Base-by-base conservation (phyloP, 2,888 invertebrate species). In the Rosalia funebris region DNA sequence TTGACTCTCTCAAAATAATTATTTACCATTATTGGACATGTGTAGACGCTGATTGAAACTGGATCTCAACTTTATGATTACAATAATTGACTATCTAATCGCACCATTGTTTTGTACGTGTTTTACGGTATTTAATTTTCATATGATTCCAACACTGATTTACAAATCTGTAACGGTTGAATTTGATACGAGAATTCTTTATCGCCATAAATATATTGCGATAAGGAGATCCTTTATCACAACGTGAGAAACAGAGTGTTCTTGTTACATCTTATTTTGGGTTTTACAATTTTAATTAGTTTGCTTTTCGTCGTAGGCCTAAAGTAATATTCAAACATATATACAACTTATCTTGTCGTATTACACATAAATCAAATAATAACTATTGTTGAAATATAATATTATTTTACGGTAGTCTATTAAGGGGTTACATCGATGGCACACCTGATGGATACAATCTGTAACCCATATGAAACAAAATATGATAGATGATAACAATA, bases 21-120 rank as follows among this genome's bases (percentile, higher is more conserved):
- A 15, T 50, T 50, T 50, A 50, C 39, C 50, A 50, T 50, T 41
- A 12, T 50, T 41, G 50, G 19, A 50, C 20, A 50, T 50, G 15
- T 15, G 7, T 37, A 19, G 36, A 34, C 11, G 17, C 48, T 19
- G 37, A 36, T 4, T 48, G 19, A 17, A 36, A 19, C 17, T 37
- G 17, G 12, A 20, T 16, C 11, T 20, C 11, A 48, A 48, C 48
- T 48, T n/a, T 5, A 14, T 12, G 48, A 44, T 48, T 48, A 48
- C 9, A 36, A 1, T 36, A 37, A 36, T 48, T 36, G 37, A n/a
- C 19, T 37, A 48, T 48, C 48, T 36, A 48, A 48, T 48, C 36
- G 14, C 9, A 3, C 19, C 20, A 48, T 48, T 48, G 48, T 48
- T 48, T 25, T 25, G 10, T 25, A 25, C 25, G 16, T 37, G 2